These are phyloP conservation scores for Ectobius pallidus DNA, from an alignment of 2,888 invertebrate genomes.

Conservation along the genomic window DNA sequence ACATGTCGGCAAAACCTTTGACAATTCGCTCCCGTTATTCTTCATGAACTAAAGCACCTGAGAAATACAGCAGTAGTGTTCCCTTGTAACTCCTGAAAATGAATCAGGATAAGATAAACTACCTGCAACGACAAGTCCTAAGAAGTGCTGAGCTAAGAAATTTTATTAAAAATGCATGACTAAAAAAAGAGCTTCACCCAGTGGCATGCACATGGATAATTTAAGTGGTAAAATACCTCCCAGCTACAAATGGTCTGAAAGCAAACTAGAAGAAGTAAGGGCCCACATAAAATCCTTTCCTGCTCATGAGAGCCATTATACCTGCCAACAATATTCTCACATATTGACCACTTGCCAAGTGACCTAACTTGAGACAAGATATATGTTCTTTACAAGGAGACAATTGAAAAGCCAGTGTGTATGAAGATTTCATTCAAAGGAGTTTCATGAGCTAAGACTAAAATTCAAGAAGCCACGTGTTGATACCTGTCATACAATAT, in stretches of 20 bases:
- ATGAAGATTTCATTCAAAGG: background rate
- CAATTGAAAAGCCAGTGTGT: background rate
- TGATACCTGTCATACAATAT: background rate
- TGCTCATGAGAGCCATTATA: background rate
- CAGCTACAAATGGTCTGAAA: background rate
- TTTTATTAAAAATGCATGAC: background rate
- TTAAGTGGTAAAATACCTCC: background rate
- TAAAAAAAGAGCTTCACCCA: background rate
- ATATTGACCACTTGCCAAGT: too few species aligned
- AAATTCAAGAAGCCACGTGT: background rate
- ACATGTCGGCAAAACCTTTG: background rate
- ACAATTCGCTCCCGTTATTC: background rate
- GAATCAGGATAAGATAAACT: background rate
- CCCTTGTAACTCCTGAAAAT: background rate
- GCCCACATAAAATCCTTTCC: background rate
- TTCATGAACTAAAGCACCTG: background rate
- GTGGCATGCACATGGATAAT: background rate
- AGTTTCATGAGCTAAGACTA: background rate
- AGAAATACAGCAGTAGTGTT: background rate
- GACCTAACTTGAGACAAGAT: too few species aligned
- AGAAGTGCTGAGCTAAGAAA: background rate
- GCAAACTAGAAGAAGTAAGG: too few species aligned
- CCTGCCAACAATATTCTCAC: background rate
- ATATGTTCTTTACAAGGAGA: background rate
- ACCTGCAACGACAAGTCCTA: background rate